Evolutionary conservation across 1,140 invertebrate species (phyloP).

Genomic region (Xylocopa sonorina): DNA sequence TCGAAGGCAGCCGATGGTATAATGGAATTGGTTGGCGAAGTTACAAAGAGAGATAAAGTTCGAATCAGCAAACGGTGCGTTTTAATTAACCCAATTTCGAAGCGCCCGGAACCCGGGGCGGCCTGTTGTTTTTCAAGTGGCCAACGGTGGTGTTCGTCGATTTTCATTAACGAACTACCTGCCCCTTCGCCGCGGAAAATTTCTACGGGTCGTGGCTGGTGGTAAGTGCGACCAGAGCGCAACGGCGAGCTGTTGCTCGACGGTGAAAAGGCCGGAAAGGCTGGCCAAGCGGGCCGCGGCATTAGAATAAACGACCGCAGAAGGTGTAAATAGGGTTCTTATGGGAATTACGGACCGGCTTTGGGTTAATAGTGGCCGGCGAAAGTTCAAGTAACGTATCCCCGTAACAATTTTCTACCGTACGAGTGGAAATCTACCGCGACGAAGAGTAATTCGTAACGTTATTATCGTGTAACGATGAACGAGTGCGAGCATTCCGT

Average conservation of each 20-base stretch:
- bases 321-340: conserved; percentile 59
- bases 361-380: conserved; percentile 28
- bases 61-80: conserved; percentile 29
- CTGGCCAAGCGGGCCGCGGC: background rate
- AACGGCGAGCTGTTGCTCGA: conserved; percentile 14
- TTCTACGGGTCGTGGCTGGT: conserved; percentile 2
- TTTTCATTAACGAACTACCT: conserved; percentile 29
- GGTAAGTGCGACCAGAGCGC: conserved; percentile 9
- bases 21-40: conserved; percentile 21
- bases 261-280: background rate
- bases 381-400: conserved; percentile 46
- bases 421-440: conserved; percentile 10
- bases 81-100: conserved; percentile 36
- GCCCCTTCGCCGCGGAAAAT: conserved; percentile 29
- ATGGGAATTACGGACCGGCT: conserved; percentile 52
- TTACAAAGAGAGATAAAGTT: conserved; percentile 18
- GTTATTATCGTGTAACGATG: conserved; percentile 11
- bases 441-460: conserved; percentile 41
- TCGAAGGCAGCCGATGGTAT: background rate
- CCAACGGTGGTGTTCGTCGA: conserved; percentile 8
- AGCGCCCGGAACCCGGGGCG: background rate
- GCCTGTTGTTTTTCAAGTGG: conserved; percentile 29
- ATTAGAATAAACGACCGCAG: conserved; percentile 53
- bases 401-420: conserved; percentile 43
- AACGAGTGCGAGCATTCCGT: conserved; percentile 1